Evolutionary conservation across 2,797 vertebrate species (phyloP).

Genomic region (Cyprinella venusta): DNA sequence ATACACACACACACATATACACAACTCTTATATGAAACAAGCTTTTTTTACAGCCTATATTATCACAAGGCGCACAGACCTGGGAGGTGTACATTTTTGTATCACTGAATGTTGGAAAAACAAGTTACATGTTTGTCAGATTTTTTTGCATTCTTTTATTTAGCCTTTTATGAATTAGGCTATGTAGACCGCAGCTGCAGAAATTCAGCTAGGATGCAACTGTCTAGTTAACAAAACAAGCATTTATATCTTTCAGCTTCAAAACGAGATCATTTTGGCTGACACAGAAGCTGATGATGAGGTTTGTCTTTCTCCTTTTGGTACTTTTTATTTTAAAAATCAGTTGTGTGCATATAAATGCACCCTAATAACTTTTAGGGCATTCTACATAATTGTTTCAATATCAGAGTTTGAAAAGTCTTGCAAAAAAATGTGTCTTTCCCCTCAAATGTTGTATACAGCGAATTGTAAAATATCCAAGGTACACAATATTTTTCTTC

Average conservation of each 20-base stretch:
- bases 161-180: not conserved
- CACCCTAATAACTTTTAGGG: not conserved
- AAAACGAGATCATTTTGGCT: conserved; percentile 73
- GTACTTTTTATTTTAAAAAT: not conserved
- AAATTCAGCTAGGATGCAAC: not conserved
- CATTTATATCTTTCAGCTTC: conserved; percentile 73
- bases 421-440: too few relatives aligned
- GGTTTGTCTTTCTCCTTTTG: conserved; percentile 60
- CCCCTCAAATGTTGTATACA: too few relatives aligned
- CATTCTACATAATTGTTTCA: too few relatives aligned
- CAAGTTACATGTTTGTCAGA: not conserved
- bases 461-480: too few relatives aligned
- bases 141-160: not conserved
- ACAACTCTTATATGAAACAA: not conserved
- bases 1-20: not conserved
- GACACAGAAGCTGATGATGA: conserved; percentile 69
- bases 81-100: not conserved
- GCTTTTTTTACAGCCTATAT: too few relatives aligned
- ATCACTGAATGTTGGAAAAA: not conserved
- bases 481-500: too few relatives aligned
- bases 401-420: too few relatives aligned
- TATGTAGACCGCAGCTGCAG: not conserved
- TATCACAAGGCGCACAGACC: not conserved
- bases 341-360: not conserved
- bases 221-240: not conserved